phyloP scores from a whole-genome alignment of 2,113 vertebrate genomes.

The Arenaria interpres region DNA sequence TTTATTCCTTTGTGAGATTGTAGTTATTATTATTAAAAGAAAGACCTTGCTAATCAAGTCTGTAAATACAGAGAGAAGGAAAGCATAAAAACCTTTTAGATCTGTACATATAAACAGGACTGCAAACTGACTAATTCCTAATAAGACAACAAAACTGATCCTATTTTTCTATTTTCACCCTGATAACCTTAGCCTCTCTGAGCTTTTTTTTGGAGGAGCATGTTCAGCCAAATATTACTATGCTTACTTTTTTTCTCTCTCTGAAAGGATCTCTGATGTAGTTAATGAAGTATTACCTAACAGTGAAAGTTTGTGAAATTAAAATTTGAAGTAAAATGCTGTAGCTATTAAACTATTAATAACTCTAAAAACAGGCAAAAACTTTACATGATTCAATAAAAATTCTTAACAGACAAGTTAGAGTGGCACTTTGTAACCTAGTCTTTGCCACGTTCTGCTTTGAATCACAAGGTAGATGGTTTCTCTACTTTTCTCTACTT shows the following conservation, averaged over 20 bases:
- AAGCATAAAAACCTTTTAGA: background rate
- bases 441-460: background rate
- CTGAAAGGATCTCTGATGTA: background rate
- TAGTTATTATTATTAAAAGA: background rate
- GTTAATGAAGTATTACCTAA: background rate
- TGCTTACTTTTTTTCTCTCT: background rate
- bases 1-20: background rate
- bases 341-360: background rate
- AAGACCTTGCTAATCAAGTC: background rate
- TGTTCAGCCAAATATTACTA: background rate
- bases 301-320: background rate
- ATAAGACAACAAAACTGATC: background rate
- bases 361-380: background rate
- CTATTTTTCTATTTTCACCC: background rate
- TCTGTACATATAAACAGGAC: background rate
- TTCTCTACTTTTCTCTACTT: background rate
- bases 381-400: background rate
- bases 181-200: background rate
- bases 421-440: accelerated
- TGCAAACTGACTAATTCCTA: background rate
- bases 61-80: background rate
- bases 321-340: background rate
- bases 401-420: background rate
- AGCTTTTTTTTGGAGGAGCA: background rate
- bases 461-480: background rate